Conservation (phyloP, 1,140 invertebrate genomes). For the Heliothis virescens region DNA sequence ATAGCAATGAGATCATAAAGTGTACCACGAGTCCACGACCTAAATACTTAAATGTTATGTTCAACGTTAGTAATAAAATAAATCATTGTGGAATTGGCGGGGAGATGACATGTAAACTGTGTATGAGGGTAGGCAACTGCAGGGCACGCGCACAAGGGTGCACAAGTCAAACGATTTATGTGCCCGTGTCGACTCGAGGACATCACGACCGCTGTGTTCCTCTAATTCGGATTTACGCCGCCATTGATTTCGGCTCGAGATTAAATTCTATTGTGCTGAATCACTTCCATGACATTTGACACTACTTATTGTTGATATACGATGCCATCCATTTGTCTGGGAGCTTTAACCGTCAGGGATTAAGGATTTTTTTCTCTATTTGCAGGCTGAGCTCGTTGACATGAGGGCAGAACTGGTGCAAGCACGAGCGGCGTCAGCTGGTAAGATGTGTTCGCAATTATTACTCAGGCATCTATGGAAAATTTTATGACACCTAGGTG, state of each 20-base stretch:
- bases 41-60: constrained; percentile 39
- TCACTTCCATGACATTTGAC: constrained; percentile 58
- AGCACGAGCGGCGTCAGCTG: constrained; percentile 85
- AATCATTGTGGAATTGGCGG: constrained; percentile 53
- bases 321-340: constrained; percentile 55
- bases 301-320: constrained; percentile 60
- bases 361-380: constrained; percentile 72
- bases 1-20: constrained; percentile 35
- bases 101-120: constrained; percentile 50
- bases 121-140: constrained; percentile 54
- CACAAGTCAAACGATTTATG: constrained; percentile 71
- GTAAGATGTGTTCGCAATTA: constrained; percentile 55
- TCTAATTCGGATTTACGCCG: constrained; percentile 74
- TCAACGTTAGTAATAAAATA: constrained; percentile 59
- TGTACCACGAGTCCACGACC: constrained; percentile 16
- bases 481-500: too few relatives aligned
- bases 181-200: constrained; percentile 51
- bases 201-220: constrained; percentile 52
- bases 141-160: constrained; percentile 44
- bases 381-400: constrained; percentile 91
- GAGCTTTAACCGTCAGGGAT: constrained; percentile 42
- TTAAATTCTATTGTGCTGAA: constrained; percentile 66
- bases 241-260: constrained; percentile 68
- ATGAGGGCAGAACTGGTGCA: constrained; percentile 90
- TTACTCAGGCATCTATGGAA: too few relatives aligned